Evolutionary conservation across 2,888 invertebrate genomes (phyloP), one percentile per base, ranked within the genome.

Genomic region (Galerucella pusilla): DNA sequence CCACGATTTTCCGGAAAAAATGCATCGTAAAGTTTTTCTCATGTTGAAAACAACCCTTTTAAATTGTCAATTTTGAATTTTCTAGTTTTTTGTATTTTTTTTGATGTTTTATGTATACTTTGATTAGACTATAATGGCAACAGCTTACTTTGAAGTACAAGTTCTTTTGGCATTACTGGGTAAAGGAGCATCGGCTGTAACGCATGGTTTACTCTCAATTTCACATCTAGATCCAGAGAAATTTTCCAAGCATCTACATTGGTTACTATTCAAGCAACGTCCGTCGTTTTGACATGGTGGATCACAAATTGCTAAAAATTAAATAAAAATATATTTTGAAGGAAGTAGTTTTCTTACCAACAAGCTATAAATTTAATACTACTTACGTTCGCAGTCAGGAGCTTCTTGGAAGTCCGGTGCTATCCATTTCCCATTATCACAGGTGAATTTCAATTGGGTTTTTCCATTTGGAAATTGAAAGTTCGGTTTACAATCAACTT

Each of bases 291-390:
- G 57, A 57, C 57, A 57, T 0, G 90, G 88, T 0, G 94, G 94
- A 25, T 90, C 85, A 85, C 97, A 97, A 79, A 91, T 89, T 0
- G 94, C 96, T 95, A 85, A n/a, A 88, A 88, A 73, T 16, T 35
- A 57, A 49, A 14, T 49, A 5, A 12, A 49, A 49, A 49, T 49
- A 49, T 0, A 49, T 3, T 49, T 49, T 46, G 46, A 2, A 12
- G 12, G 2, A 12, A 46, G 12, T 12, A 46, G 2, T 46, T 12
- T 12, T 46, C 12, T 46, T 46, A 12, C 12, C 46, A 2, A 46
- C 12, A 12, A 46, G 2, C 11, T 1, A 49, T 49, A 12, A 16
- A 7, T 59, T 20, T 7, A 46, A 46, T 12, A 63, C 9, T 35
- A 73, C 80, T 79, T 88, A 92, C 93, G 91, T 88, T 91, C 89